Conservation (phyloP, 2,888 invertebrate species). For the Rotaria magnacalcarata region DNA sequence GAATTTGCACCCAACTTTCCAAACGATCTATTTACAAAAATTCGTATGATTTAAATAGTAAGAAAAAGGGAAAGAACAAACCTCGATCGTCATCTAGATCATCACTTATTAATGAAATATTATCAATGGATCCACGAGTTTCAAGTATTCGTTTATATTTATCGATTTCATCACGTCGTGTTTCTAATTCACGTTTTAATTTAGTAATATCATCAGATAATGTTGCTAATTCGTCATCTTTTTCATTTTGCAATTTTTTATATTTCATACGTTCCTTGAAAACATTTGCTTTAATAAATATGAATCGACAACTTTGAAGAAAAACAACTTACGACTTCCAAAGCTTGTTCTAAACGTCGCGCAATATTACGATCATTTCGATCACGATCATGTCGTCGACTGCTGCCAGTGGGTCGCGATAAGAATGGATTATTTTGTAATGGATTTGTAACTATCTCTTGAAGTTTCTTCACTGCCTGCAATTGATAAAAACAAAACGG, state of each 20-base stretch:
- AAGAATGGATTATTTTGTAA: constrained; percentile 27
- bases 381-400: constrained; percentile 33
- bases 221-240: constrained; percentile 9
- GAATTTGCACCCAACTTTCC: constrained; percentile 91
- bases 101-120: constrained; percentile 13
- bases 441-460: constrained; percentile 21
- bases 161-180: neutral
- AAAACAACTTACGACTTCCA: neutral
- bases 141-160: constrained; percentile 9
- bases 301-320: too few relatives aligned
- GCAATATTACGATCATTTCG: constrained; percentile 29
- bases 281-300: too few relatives aligned
- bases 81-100: constrained; percentile 33
- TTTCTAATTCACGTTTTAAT: constrained; percentile 34
- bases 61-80: neutral
- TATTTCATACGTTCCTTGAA: constrained; percentile 21
- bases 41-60: too few relatives aligned
- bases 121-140: constrained; percentile 10
- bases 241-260: constrained; percentile 32
- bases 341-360: constrained; percentile 4
- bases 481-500: neutral
- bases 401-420: neutral
- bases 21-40: constrained; percentile 61
- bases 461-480: constrained; percentile 24
- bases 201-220: neutral